These are phyloP conservation scores for Odontophorus gujanensis DNA, from an alignment of 2,113 vertebrate species.

Conservation along the genomic window DNA sequence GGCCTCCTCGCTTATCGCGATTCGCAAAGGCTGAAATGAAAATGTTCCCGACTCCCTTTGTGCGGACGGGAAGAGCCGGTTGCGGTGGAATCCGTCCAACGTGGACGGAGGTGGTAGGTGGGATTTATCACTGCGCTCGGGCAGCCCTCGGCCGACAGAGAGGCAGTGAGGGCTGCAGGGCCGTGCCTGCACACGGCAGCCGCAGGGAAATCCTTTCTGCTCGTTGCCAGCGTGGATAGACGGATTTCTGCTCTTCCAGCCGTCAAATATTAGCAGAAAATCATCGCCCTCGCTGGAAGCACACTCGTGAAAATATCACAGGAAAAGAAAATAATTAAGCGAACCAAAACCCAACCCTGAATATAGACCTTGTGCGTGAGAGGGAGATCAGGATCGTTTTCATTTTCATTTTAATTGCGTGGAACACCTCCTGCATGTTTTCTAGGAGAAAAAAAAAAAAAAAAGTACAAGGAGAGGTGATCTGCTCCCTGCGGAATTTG, in stretches of 20 bases:
- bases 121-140: neutral
- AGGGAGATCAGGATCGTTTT: neutral
- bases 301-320: neutral
- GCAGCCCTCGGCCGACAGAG: neutral
- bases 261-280: neutral
- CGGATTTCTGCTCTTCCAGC: neutral
- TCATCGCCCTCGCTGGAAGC: neutral
- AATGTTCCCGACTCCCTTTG: neutral
- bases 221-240: neutral
- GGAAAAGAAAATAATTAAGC: neutral
- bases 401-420: neutral
- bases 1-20: neutral
- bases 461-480: rapidly evolving
- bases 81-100: neutral
- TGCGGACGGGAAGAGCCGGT: neutral
- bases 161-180: neutral
- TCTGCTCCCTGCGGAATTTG: neutral
- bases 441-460: neutral
- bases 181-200: neutral
- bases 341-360: neutral
- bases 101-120: neutral
- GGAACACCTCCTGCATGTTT: neutral
- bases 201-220: constrained; percentile 1
- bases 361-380: neutral
- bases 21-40: neutral